These are phyloP conservation scores for Artemisiospiza belli DNA, from an alignment of 2,113 vertebrate species.

Conservation along the genomic window DNA sequence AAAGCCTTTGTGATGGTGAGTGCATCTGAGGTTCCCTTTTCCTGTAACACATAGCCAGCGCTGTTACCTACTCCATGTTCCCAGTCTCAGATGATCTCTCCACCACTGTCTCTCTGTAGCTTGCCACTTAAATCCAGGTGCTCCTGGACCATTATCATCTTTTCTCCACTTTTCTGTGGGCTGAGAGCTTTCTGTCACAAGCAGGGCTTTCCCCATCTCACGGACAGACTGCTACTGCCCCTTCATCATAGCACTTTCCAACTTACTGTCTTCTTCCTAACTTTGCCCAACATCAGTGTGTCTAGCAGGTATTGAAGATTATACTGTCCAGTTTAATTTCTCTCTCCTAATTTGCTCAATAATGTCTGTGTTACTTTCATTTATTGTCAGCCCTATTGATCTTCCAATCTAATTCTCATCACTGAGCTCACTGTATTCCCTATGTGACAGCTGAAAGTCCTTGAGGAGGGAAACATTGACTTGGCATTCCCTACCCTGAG, in stretches of 20 bases:
- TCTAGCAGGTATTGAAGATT: slow-evolving; percentile 55
- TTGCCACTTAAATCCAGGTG: not conserved
- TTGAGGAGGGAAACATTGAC: slow-evolving; percentile 57
- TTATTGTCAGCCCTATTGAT: slow-evolving; percentile 74
- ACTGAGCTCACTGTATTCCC: slow-evolving; percentile 57
- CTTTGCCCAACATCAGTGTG: slow-evolving; percentile 24
- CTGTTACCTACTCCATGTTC: not conserved
- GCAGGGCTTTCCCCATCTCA: not conserved
- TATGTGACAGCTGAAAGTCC: slow-evolving; percentile 63
- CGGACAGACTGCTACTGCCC: not conserved
- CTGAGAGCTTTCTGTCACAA: not conserved
- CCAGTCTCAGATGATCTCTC: not conserved
- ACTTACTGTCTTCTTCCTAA: slow-evolving; percentile 22
- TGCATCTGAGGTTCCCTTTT: not conserved
- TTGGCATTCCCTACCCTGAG: slow-evolving; percentile 21
- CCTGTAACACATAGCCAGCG: rapidly evolving
- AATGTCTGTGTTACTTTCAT: slow-evolving; percentile 71
- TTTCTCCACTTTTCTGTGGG: not conserved
- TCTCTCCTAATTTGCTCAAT: slow-evolving; percentile 71
- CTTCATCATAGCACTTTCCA: not conserved
- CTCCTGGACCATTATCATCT: not conserved
- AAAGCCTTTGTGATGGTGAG: not conserved
- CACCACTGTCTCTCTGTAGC: not conserved
- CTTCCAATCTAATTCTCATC: slow-evolving; percentile 73
- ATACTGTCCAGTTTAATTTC: slow-evolving; percentile 65